A percentile compares a stretch with the other conserved stretches of the same genome.
Conservation (phyloP, 2,113 vertebrate genomes). For the Pogonocichla stellata region DNA sequence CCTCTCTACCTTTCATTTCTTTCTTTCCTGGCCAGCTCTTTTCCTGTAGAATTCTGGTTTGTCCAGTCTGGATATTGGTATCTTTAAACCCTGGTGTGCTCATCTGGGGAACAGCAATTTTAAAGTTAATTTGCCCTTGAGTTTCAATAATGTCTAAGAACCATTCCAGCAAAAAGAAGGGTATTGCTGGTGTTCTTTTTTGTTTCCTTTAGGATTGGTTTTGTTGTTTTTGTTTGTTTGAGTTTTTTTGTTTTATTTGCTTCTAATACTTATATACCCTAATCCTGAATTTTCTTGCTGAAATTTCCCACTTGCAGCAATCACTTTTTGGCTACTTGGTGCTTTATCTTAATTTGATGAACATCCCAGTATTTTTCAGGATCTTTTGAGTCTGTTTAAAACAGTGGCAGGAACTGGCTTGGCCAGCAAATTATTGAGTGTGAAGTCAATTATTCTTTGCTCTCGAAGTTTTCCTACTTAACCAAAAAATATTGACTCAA, state of each 20-base stretch:
- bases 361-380: neutral
- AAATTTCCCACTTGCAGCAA: neutral
- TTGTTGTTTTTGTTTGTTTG: neutral
- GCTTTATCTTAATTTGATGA: neutral
- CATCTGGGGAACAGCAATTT: neutral
- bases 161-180: neutral
- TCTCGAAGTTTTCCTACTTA: neutral
- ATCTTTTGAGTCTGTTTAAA: neutral
- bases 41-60: neutral
- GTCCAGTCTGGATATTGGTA: neutral
- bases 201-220: neutral
- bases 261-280: neutral
- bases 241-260: neutral
- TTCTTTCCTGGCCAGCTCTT: neutral
- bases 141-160: neutral
- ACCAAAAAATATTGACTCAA: neutral
- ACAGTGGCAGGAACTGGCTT: neutral
- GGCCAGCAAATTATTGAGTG: neutral
- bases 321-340: neutral
- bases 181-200: neutral
- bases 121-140: neutral
- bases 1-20: neutral
- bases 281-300: neutral
- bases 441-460: neutral
- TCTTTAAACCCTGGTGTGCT: neutral